Percentiles rank a stretch among this genome's conserved stretches.
These are phyloP conservation scores for Agrotis ipsilon DNA, from an alignment of 2,888 invertebrate species.

Conservation along the genomic window DNA sequence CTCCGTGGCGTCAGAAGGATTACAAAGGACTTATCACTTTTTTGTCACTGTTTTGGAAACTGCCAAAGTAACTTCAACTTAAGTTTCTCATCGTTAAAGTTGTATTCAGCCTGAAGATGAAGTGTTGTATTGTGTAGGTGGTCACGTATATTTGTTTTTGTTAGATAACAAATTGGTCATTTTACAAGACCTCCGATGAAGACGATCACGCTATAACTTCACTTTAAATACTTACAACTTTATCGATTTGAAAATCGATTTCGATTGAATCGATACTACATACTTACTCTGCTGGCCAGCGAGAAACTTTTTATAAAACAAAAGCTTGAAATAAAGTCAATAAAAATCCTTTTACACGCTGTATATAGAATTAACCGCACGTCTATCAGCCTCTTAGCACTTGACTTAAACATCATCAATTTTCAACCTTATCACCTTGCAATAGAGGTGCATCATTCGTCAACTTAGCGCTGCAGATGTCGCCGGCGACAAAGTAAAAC, in stretches of 20 bases:
- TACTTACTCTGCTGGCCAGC: neutral
- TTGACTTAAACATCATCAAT: constrained; percentile 50
- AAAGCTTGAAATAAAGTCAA: constrained; percentile 76
- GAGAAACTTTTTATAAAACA: constrained; percentile 5
- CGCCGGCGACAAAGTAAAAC: constrained; percentile 88
- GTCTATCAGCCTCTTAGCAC: constrained; percentile 69
- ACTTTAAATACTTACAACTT: constrained; percentile 49
- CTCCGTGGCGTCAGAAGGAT: constrained; percentile 89
- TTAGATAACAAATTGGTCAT: constrained; percentile 87
- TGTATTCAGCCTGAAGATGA: constrained; percentile 56
- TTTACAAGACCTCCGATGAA: constrained; percentile 82
- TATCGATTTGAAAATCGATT: constrained; percentile 26
- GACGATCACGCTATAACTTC: constrained; percentile 68
- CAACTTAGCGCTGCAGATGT: constrained; percentile 78
- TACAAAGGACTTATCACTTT: constrained; percentile 89
- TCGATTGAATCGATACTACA: constrained; percentile 1
- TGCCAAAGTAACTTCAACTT: constrained; percentile 47
- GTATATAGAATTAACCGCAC: constrained; percentile 82
- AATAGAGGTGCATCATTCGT: constrained; percentile 63
- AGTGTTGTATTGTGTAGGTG: constrained; percentile 78
- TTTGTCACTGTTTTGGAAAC: constrained; percentile 70
- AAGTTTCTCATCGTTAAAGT: constrained; percentile 49
- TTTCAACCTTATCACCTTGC: constrained; percentile 65
- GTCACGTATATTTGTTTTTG: constrained; percentile 87
- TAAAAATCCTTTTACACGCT: constrained; percentile 82